phyloP scores from a whole-genome alignment of 2,888 invertebrate genomes.

The Hyposoter didymator region DNA sequence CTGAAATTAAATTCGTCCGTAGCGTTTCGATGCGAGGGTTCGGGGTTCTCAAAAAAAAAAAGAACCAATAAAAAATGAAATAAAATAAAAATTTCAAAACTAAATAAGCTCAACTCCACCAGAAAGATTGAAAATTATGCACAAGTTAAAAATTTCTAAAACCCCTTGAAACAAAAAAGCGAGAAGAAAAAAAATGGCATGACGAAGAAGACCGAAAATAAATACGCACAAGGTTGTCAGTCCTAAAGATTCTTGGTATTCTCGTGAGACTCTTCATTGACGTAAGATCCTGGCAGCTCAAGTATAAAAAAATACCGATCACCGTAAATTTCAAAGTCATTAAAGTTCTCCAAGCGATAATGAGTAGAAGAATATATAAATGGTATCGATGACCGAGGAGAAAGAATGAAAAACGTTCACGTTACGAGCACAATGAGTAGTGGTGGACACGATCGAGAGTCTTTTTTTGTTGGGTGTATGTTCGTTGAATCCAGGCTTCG shows the following conservation, averaged over 20 bases:
- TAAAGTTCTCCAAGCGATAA: background rate
- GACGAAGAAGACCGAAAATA: background rate
- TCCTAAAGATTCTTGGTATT: background rate
- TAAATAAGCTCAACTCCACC: background rate
- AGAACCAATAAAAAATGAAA: background rate
- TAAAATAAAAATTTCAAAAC: background rate
- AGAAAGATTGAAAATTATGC: background rate
- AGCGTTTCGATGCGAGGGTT: conserved; percentile 5
- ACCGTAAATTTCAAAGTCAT: conserved; percentile 8
- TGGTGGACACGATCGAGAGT: conserved; percentile 1
- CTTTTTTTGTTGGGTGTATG: background rate
- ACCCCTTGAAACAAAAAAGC: too few relatives aligned
- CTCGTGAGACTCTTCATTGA: conserved; percentile 35
- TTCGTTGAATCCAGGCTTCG: background rate
- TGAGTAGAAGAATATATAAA: background rate
- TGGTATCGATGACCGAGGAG: background rate
- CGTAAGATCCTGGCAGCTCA: conserved; percentile 3
- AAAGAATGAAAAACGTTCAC: background rate
- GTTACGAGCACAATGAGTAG: background rate
- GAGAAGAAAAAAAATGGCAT: background rate
- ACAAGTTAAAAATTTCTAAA: background rate
- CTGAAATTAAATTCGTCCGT: conserved; percentile 55
- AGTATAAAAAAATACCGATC: background rate
- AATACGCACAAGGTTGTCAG: conserved; percentile 7
- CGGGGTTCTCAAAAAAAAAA: background rate